Base-by-base conservation (phyloP, 2,113 vertebrate species). In the Scortum barcoo region DNA sequence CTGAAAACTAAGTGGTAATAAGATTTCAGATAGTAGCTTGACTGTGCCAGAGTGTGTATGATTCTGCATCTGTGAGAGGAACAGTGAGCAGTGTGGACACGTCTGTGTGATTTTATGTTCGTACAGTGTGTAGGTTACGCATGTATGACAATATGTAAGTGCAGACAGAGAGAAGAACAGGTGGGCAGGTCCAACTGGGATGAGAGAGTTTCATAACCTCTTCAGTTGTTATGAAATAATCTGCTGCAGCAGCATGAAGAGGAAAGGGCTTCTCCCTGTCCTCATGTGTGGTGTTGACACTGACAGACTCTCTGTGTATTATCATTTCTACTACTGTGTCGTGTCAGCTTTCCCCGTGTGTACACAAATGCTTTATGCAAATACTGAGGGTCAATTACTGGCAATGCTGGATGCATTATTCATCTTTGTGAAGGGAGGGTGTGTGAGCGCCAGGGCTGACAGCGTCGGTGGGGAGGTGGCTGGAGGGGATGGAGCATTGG, bases 361-460 rank as follows among this genome's bases (percentile, higher is more conserved):
- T 78, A 81, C 80, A 76, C 71, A 84, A 10, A 58, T 81, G 80
- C 53, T 86, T 76, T 63, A 90, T 87, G 81, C 81, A 88, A 90
- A 92, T 89, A 30, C 6, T 0, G 13, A n/a, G 58, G 80, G 83
- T 91, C 84, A 75, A 54, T 90, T 91, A 78, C 71, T 76, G 65
- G 48, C 61, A 70, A 71, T 53, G 73, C 67, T 67, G 67, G 86
- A 87, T 87, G 76, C 77, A 85, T 92, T 85, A 85, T 91, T 92
- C 80, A 92, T 91, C 26, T 74, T 28, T 66, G 56, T 76, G 53
- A 58, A 76, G 61, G 50, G 46, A 58, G 26, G 3, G 42, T 17
- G 56, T 61, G 40, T 65, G 75, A 72, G 53, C 30, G 58, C 8
- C 70, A 17, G 8, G 33, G 51, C 30, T 33, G 12, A 28, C 19